These are phyloP conservation scores for Pygoscelis adeliae DNA, from an alignment of 2,113 vertebrate genomes.

Conservation along the genomic window DNA sequence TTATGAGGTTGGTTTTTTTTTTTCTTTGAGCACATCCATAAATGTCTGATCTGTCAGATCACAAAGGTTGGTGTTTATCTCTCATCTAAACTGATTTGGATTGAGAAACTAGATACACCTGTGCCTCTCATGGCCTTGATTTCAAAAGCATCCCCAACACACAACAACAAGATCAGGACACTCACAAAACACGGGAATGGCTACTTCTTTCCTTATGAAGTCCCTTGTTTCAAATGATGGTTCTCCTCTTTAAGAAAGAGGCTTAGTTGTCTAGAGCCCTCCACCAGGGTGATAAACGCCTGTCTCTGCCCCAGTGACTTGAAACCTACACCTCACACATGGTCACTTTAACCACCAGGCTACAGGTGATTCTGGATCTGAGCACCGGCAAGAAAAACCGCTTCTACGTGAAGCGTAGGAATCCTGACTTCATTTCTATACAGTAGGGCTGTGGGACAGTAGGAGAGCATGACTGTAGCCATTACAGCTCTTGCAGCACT, in stretches of 20 bases:
- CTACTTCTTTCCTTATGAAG: background rate
- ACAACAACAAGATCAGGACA: background rate
- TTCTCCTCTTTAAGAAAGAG: background rate
- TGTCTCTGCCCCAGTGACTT: background rate
- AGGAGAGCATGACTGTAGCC: background rate
- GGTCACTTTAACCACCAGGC: background rate
- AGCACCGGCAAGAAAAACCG: background rate
- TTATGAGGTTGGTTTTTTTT: background rate
- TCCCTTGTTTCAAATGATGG: background rate
- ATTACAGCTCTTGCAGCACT: background rate
- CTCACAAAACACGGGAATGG: background rate
- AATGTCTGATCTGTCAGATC: background rate
- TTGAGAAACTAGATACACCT: conserved; percentile 22
- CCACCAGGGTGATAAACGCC: background rate
- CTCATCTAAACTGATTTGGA: background rate
- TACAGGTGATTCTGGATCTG: background rate
- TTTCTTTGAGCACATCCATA: background rate
- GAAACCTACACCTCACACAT: background rate
- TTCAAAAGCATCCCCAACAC: background rate
- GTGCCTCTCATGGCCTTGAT: background rate
- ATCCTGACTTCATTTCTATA: background rate
- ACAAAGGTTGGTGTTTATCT: background rate
- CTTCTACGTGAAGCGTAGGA: fast-evolving
- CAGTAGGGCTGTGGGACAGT: background rate
- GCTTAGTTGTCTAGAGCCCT: background rate